These are phyloP conservation scores for Aphrophora alni DNA, from an alignment of 2,888 invertebrate genomes.

Conservation along the genomic window DNA sequence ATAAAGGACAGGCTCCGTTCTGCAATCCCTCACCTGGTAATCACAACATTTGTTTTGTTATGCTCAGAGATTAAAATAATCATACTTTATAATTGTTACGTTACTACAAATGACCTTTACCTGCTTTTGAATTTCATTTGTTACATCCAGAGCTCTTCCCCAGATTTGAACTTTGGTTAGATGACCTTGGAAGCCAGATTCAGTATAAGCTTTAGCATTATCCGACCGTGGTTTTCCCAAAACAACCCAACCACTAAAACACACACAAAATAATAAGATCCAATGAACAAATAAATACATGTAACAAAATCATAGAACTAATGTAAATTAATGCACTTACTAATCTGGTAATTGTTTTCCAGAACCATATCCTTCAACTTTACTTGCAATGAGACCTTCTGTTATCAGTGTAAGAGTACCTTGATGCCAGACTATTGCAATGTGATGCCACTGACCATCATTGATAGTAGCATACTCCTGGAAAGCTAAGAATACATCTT, in stretches of 20 bases:
- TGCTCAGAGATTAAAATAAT: no score
- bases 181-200: slow-evolving; percentile 94
- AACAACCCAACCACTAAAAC: slow-evolving; percentile 85
- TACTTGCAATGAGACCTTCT: slow-evolving; percentile 95
- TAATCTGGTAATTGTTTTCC: slow-evolving; percentile 82
- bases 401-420: slow-evolving; percentile 90
- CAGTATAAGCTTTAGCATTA: slow-evolving; percentile 77
- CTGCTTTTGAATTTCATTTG: slow-evolving; percentile 92
- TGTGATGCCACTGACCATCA: slow-evolving; percentile 96
- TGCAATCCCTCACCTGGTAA: slow-evolving; percentile 75
- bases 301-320: no score
- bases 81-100: no score
- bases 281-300: no score
- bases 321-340: no score
- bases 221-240: slow-evolving; percentile 88
- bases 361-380: slow-evolving; percentile 85
- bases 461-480: slow-evolving; percentile 92
- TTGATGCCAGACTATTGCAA: slow-evolving; percentile 94
- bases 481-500: slow-evolving; percentile 89
- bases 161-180: slow-evolving; percentile 94
- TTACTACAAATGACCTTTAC: slow-evolving; percentile 57
- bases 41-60: not conserved
- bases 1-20: slow-evolving; percentile 90
- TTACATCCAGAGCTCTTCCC: slow-evolving; percentile 89
- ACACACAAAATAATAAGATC: not conserved